phyloP scores from a whole-genome alignment of 2,888 invertebrate species.

The Dolichomitus sp. region DNA sequence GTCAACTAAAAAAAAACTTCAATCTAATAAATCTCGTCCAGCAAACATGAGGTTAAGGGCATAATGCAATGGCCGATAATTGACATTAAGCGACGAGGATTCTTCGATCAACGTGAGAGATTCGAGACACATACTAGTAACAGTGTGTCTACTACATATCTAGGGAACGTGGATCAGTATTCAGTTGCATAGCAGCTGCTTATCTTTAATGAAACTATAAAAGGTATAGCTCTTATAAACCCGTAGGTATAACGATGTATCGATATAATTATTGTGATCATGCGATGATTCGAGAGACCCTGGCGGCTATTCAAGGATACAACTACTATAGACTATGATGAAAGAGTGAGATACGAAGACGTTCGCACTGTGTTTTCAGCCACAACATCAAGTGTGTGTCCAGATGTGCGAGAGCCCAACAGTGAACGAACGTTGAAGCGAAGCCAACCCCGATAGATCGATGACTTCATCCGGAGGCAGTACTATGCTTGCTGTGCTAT shows the following conservation, averaged over 20 bases:
- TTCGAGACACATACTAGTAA: not conserved
- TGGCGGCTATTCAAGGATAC: slow-evolving; percentile 43
- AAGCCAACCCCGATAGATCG: slow-evolving; percentile 75
- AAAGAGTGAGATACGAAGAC: slow-evolving; percentile 49
- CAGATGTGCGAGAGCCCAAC: slow-evolving; percentile 50
- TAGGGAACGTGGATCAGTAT: not conserved
- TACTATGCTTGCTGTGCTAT: slow-evolving; percentile 44
- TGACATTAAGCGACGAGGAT: slow-evolving; percentile 19
- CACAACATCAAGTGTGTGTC: slow-evolving; percentile 39
- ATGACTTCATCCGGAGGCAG: slow-evolving; percentile 75
- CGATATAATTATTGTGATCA: slow-evolving; percentile 55
- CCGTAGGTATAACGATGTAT: slow-evolving; percentile 30
- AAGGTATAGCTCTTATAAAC: slow-evolving; percentile 9
- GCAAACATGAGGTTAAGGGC: slow-evolving; percentile 1
- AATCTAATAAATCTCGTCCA: not conserved
- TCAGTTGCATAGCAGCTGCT: slow-evolving; percentile 30
- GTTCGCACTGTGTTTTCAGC: slow-evolving; percentile 26
- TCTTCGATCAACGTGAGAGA: slow-evolving; percentile 35
- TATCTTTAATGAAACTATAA: slow-evolving; percentile 34
- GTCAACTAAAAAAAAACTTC: not conserved
- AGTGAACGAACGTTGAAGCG: slow-evolving; percentile 29
- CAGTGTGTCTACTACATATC: not conserved
- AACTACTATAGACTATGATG: slow-evolving; percentile 24
- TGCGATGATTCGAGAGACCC: slow-evolving; percentile 34
- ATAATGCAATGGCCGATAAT: slow-evolving; percentile 8